Evolutionary conservation across 1,140 invertebrate species (phyloP), one percentile per base, ranked within the genome.

Genomic region (Calliphora vicina): DNA sequence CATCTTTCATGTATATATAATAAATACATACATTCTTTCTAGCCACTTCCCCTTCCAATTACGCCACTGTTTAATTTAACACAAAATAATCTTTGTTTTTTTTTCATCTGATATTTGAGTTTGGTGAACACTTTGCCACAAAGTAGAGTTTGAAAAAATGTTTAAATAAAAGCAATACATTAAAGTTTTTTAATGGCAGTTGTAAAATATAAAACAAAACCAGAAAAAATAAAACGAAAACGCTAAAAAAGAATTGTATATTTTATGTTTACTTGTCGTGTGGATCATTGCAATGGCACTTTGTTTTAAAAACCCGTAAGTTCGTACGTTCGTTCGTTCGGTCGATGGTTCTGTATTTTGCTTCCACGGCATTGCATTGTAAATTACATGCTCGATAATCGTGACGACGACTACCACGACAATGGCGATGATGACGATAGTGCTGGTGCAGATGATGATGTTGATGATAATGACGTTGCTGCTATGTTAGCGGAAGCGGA

Each of bases 401-500:
- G 35, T 76, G 73, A 20, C 73, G 73, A 76, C n/a, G 73, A 42
- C 29, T 42, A 76, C 20, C n/a, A 20, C 35, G 29, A 72, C 20
- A 23, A 74, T 74, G 29, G 8, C 8, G 29, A 29, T 29, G 27
- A n/a, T 76, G 29, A 76, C 73, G 29, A 35, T 76, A 27, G n/a
- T 35, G 73, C 13, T 76, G 15, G 73, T 35, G 29, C 27, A 17
- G 35, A 8, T 17, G 13, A 42, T 42, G 15, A 78, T 13, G 20
- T 45, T 43, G 10, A 78, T 15, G 80, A 81, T 81, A 45, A 29
- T 61, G 23, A 26, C 50, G 80, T 17, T 81, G 80, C 29, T 61
- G 80, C 80, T 57, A 67, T 81, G 80, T 81, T 67, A 81, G 23
- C 80, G 80, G 80, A 81, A 81, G 80, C 80, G 80, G 80, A 81